These are phyloP conservation scores for Drosophila hydei DNA, from an alignment of 1,140 invertebrate species.

Conservation along the genomic window DNA sequence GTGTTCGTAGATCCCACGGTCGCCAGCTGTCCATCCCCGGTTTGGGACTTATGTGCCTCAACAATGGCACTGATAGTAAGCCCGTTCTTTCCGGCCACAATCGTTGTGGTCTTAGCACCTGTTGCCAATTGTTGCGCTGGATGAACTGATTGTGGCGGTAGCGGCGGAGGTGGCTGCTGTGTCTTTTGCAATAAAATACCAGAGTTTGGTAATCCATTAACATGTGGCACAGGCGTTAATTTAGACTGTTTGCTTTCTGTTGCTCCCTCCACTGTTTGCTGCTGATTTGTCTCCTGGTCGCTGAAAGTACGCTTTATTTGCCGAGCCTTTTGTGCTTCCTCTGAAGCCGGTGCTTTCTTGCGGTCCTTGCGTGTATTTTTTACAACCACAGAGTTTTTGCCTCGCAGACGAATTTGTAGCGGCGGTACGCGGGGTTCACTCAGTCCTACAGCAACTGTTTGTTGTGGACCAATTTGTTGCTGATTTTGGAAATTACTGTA, in stretches of 20 bases:
- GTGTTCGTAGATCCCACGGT: constrained; percentile 87
- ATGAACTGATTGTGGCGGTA: constrained; percentile 16
- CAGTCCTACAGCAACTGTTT: constrained; percentile 68
- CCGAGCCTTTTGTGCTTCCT: constrained; percentile 44
- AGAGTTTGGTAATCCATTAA: constrained; percentile 58
- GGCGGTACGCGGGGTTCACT: constrained; percentile 93
- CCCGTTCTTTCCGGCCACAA: constrained; percentile 75
- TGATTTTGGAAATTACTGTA: constrained; percentile 57
- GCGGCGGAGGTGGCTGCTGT: constrained; percentile 21
- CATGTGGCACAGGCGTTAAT: constrained; percentile 45
- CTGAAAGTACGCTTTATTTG: constrained; percentile 60
- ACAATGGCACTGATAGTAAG: constrained; percentile 81
- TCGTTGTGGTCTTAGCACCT: constrained; percentile 65
- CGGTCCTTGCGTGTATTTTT: constrained; percentile 91
- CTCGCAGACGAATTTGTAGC: constrained; percentile 93
- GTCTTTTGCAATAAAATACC: constrained; percentile 59
- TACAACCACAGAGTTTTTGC: constrained; percentile 94
- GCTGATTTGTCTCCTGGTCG: constrained; percentile 56
- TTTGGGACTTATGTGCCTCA: constrained; percentile 67
- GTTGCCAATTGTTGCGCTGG: constrained; percentile 33
- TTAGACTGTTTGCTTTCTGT: constrained; percentile 59
- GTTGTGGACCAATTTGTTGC: constrained; percentile 56
- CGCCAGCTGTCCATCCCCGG: constrained; percentile 34
- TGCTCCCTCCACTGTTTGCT: constrained; percentile 17
- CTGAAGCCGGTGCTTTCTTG: constrained; percentile 85